Conservation (phyloP, 2,888 invertebrate genomes). For the Neoaliturus tenellus region DNA sequence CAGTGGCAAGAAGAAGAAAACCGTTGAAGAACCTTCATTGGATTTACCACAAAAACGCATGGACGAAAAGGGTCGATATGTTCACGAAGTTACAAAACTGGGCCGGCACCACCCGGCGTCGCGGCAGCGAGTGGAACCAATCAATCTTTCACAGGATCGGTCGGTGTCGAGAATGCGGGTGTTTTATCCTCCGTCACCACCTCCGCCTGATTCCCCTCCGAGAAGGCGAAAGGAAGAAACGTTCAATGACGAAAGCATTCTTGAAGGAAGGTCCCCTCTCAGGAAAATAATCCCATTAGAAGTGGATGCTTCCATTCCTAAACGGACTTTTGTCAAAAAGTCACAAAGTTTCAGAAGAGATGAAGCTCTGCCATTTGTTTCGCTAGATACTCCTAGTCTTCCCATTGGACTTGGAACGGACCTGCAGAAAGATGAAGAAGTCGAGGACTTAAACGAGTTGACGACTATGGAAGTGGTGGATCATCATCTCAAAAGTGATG, state of each 20-base stretch:
- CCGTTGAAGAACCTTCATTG: slow-evolving; percentile 67
- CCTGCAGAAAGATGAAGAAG: slow-evolving; percentile 41
- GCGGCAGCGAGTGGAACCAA: slow-evolving; percentile 76
- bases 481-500: slow-evolving; percentile 22
- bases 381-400: slow-evolving; percentile 52
- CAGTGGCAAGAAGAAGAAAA: slow-evolving; percentile 83
- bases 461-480: slow-evolving; percentile 30
- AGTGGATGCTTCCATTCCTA: slow-evolving; percentile 71
- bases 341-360: slow-evolving; percentile 80
- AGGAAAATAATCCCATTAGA: slow-evolving; percentile 55
- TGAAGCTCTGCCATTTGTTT: slow-evolving; percentile 54
- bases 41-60: slow-evolving; percentile 73
- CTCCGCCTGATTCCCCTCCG: slow-evolving; percentile 40
- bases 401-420: slow-evolving; percentile 49
- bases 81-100: slow-evolving; percentile 71
- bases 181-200: slow-evolving; percentile 71
- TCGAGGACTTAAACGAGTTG: slow-evolving; percentile 32
- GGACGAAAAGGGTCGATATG: slow-evolving; percentile 75
- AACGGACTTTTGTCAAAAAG: slow-evolving; percentile 72
- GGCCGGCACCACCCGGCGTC: slow-evolving; percentile 71
- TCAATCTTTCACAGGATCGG: slow-evolving; percentile 74
- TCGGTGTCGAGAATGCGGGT: slow-evolving; percentile 71
- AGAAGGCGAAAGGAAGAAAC: not conserved
- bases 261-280: slow-evolving; percentile 45
- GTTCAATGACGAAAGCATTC: slow-evolving; percentile 31